A percentile compares a stretch with the other conserved stretches of the same genome.
Conservation (phyloP, 2,797 vertebrate species). For the Acestrorhynchus altus region DNA sequence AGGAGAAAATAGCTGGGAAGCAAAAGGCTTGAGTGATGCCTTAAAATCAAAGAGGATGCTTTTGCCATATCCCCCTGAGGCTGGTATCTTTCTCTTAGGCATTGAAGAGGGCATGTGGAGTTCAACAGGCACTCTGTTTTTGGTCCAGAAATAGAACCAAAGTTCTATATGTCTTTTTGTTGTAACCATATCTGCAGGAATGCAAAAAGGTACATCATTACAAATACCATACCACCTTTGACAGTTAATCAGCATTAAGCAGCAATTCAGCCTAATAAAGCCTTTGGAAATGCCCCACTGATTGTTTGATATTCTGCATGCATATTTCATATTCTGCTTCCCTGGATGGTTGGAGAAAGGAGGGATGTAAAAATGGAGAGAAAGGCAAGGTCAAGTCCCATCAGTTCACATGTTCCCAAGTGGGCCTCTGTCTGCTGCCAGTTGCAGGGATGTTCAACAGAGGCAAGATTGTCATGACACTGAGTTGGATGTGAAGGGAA, state of each 20-base stretch:
- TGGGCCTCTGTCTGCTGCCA: conserved; percentile 69
- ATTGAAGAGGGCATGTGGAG: conserved; percentile 54
- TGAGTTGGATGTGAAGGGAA: conserved; percentile 54
- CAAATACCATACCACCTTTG: conserved; percentile 46
- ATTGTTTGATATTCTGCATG: conserved; percentile 34
- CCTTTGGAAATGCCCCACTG: conserved; percentile 55
- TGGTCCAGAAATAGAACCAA: conserved; percentile 49
- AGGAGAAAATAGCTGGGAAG: conserved; percentile 38
- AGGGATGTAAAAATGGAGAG: conserved; percentile 30
- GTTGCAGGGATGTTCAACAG: conserved; percentile 62
- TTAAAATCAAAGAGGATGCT: conserved; percentile 61
- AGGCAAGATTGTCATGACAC: conserved; percentile 59
- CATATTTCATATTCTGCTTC: conserved; percentile 48
- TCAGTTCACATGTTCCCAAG: conserved; percentile 56
- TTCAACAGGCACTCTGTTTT: conserved; percentile 64
- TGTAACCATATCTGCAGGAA: conserved; percentile 28
- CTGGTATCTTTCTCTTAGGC: conserved; percentile 42
- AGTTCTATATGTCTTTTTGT: conserved; percentile 29
- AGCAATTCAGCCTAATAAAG: neutral
- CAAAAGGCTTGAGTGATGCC: conserved; percentile 56
- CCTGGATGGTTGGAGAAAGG: conserved; percentile 41
- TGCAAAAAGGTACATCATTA: conserved; percentile 50
- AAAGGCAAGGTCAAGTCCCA: conserved; percentile 69
- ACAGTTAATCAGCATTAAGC: conserved; percentile 52
- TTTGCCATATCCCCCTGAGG: conserved; percentile 49